Conservation (phyloP, 92 coral and sea anemone species). For the Phenganax stokvisi region DNA sequence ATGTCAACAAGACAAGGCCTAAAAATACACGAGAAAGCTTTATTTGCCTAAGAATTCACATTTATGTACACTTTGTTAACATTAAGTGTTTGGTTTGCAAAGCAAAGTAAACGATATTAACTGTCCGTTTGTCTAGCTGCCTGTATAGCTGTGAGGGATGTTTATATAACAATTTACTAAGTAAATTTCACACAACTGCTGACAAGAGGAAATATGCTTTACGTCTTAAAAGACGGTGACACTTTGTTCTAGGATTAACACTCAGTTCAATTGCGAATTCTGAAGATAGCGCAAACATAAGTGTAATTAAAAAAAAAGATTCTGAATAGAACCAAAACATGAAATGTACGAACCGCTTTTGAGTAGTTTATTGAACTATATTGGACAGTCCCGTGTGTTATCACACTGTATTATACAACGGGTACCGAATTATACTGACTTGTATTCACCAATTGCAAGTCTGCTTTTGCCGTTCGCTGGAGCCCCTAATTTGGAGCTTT, state of each 20-base stretch:
- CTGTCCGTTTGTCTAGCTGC: conserved; percentile 9
- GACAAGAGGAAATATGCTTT: conserved; percentile 26
- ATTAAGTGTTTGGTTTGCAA: conserved; percentile 30
- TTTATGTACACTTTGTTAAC: conserved; percentile 26
- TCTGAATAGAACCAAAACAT: neutral
- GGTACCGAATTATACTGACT: neutral
- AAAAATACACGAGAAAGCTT: neutral
- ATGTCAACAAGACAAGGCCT: neutral
- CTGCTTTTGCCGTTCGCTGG: neutral
- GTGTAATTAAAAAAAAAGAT: conserved; percentile 4
- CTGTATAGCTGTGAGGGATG: neutral
- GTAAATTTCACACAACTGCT: conserved; percentile 15
- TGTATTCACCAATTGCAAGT: too few relatives aligned
- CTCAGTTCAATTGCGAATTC: conserved; percentile 16
- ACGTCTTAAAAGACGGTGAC: conserved; percentile 4
- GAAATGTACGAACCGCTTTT: neutral
- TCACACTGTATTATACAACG: neutral
- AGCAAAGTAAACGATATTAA: conserved; percentile 27
- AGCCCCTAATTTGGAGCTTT: neutral
- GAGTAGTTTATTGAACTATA: conserved; percentile 7
- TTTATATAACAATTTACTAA: conserved; percentile 42
- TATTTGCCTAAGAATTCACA: conserved; percentile 23
- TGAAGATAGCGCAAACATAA: conserved; percentile 20
- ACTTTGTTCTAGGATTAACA: conserved; percentile 28
- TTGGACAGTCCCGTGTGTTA: conserved; percentile 2